A percentile compares a stretch with the other conserved stretches of the same genome.
Conservation (phyloP, 2,888 invertebrate genomes). For the Euphydryas editha region DNA sequence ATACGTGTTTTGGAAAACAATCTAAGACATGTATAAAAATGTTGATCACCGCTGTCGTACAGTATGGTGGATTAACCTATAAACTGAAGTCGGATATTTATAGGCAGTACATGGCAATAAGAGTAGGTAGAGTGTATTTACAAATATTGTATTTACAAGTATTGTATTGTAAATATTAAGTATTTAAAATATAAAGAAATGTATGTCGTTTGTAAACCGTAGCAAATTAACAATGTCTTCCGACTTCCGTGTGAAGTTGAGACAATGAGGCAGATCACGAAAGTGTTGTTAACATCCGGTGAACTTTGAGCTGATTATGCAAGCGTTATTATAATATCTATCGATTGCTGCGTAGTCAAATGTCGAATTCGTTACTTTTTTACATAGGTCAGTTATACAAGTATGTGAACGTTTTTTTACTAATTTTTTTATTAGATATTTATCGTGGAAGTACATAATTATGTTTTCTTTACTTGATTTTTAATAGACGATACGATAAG, state of each 20-base stretch:
- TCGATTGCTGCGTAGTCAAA: not conserved
- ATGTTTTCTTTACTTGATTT: too few species aligned
- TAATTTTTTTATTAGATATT: too few species aligned
- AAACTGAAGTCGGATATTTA: too few species aligned
- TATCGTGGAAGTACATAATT: too few species aligned
- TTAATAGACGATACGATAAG: too few species aligned
- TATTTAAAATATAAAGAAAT: not conserved
- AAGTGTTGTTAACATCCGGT: constrained; percentile 30
- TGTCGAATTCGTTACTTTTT: not conserved
- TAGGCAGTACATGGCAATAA: too few species aligned
- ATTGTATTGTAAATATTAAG: not conserved
- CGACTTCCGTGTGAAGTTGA: constrained; percentile 28
- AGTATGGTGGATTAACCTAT: too few species aligned
- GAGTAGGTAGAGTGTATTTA: too few species aligned
- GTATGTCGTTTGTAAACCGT: constrained; percentile 3
- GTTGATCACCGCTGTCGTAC: too few species aligned
- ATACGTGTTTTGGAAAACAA: too few species aligned
- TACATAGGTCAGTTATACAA: not conserved
- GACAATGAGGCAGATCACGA: constrained; percentile 30
- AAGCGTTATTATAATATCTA: constrained; percentile 11
- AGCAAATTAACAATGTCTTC: constrained; percentile 17
- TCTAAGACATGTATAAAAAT: too few species aligned
- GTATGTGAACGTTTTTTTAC: too few species aligned
- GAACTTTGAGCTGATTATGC: constrained; percentile 17
- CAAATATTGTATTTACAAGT: not conserved